A percentile compares a stretch with the other conserved stretches of the same genome.
These are phyloP conservation scores for Anolis sagrei DNA, from an alignment of 2,113 vertebrate genomes.

Conservation along the genomic window DNA sequence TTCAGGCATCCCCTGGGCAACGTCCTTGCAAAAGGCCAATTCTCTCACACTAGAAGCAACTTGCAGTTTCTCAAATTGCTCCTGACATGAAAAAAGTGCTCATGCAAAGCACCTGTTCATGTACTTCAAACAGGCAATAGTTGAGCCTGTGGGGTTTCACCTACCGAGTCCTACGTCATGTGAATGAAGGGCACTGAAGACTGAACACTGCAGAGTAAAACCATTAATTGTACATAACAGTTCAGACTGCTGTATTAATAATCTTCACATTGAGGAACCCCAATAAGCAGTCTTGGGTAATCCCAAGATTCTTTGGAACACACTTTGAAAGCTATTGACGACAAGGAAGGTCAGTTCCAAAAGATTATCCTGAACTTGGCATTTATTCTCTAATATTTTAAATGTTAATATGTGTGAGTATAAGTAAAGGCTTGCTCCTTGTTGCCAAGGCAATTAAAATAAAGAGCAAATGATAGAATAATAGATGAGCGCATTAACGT, in stretches of 20 bases:
- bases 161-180: neutral
- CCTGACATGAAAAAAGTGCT: no score
- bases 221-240: neutral
- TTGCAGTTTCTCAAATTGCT: no score
- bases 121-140: neutral
- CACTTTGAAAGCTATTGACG: neutral
- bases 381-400: slow-evolving; percentile 20
- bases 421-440: neutral
- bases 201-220: neutral
- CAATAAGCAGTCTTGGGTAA: neutral
- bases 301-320: neutral
- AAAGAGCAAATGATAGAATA: slow-evolving; percentile 30
- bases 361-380: slow-evolving; percentile 5
- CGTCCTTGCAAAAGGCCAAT: no score
- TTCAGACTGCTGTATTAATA: neutral
- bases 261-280: neutral
- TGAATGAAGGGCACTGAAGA: neutral
- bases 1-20: no score
- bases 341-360: neutral
- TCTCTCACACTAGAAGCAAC: no score
- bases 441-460: slow-evolving; percentile 50
- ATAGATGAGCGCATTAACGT: slow-evolving; percentile 23
- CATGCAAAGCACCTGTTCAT: no score
- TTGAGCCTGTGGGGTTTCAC: neutral
- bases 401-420: neutral